These are phyloP conservation scores for Halichoerus grypus DNA, from an alignment of 2,113 vertebrate species.

Conservation along the genomic window DNA sequence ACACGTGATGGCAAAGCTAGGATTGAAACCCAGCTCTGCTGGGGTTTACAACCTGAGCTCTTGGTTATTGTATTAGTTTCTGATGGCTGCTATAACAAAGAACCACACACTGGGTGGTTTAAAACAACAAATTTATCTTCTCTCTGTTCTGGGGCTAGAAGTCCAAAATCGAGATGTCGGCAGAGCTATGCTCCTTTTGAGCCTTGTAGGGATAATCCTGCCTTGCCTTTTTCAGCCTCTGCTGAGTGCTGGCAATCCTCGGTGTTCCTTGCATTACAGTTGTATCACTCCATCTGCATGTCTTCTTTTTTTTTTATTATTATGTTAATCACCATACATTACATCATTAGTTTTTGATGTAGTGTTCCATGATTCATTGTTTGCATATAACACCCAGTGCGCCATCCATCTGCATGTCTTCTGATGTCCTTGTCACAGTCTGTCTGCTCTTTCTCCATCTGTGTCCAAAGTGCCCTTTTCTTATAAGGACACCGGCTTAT, in stretches of 20 bases:
- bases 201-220: not conserved
- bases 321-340: no score
- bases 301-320: no score
- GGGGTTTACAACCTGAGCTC: not conserved
- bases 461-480: not conserved
- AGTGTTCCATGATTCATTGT: no score
- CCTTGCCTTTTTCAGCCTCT: no score
- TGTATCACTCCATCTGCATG: not conserved
- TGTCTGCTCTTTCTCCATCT: not conserved
- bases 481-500: not conserved
- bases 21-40: not conserved
- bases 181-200: not conserved
- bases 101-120: not conserved
- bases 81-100: not conserved
- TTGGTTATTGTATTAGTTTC: not conserved
- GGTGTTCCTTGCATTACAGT: not conserved
- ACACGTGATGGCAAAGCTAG: not conserved
- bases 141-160: not conserved
- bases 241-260: not conserved
- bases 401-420: not conserved
- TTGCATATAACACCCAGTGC: no score
- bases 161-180: not conserved
- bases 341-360: no score
- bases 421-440: not conserved
- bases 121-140: not conserved